Base-by-base conservation (phyloP, 2,113 vertebrate species). In the Nothocercus julius region DNA sequence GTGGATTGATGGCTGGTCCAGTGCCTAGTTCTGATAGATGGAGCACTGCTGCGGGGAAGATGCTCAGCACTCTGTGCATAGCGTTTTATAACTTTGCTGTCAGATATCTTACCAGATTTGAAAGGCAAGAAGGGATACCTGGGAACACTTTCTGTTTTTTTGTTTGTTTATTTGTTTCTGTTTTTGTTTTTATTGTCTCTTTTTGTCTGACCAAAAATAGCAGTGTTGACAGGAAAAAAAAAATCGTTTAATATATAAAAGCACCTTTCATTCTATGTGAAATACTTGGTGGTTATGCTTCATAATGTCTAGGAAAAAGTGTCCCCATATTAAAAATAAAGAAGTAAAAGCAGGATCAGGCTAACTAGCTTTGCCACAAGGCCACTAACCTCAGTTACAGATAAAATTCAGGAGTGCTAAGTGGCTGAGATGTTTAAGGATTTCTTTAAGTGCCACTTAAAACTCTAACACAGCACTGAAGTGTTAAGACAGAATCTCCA, bases 21-120 rank as follows among this genome's bases (percentile, higher is more conserved):
- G 30, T 59, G 45, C 9, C 7, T 24, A 4, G 1, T 4, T 20
- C 8, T 2, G 4, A 61, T 22, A 4, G 6, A 19, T 0, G 10
- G 22, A 7, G 5, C 49, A 0, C 11, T 17, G 44, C 9, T 2
- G 0, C 1, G 56, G 42, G 17, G 25, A 9, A 19, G 12, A 12
- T 0, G 15, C 8, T 11, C 4, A 1, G 49, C 19, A 2, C 0
- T 3, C 21, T 19, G 18, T 0, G 25, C 36, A 4, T 3, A 5
- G 28, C 42, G 56, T 15, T 49, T 38, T n/a, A 16, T 4, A 44
- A 54, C 53, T 45, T n/a, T 5, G 3, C 24, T 0, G 7, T 5
- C 32, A 11, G 54, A 0, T 5, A 4, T 18, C 8, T 59, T 9
- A 15, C 49, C 32, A 69, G 13, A 30, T 25, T 51, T 7, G 9